Conservation (phyloP, 2,797 vertebrate species). For the Gastrophryne carolinensis region DNA sequence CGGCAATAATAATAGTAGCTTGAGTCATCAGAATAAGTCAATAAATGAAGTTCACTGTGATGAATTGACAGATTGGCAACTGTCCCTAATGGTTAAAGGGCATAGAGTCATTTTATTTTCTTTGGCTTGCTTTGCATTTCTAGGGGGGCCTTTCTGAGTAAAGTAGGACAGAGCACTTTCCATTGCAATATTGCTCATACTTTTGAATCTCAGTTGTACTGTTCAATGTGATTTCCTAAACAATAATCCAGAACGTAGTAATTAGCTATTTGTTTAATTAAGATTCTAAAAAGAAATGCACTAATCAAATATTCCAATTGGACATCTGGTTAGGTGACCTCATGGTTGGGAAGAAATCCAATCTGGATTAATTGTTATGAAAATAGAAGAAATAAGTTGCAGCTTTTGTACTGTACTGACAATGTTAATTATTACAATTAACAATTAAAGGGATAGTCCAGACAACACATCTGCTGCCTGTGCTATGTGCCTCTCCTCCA, state of each 20-base stretch:
- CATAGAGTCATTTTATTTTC: conserved; percentile 44
- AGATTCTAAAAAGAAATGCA: background rate
- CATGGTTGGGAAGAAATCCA: background rate
- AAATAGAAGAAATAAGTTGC: background rate
- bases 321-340: conserved; percentile 23
- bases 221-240: background rate
- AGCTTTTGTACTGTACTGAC: too few relatives aligned
- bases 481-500: too few relatives aligned
- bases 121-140: conserved; percentile 27
- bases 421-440: too few relatives aligned
- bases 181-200: background rate
- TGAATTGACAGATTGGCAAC: conserved; percentile 48
- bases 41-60: conserved; percentile 43
- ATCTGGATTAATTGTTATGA: background rate
- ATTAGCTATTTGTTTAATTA: background rate
- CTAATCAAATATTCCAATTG: background rate
- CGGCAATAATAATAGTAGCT: conserved; percentile 37
- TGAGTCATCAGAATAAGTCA: conserved; percentile 49
- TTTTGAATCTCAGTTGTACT: background rate
- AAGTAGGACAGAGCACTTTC: background rate
- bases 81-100: conserved; percentile 44
- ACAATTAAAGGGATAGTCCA: too few relatives aligned
- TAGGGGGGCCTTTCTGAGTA: background rate
- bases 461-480: too few relatives aligned
- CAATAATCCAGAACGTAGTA: background rate